Conservation (phyloP, 2,888 invertebrate genomes). For the Argyresthia goedartella region DNA sequence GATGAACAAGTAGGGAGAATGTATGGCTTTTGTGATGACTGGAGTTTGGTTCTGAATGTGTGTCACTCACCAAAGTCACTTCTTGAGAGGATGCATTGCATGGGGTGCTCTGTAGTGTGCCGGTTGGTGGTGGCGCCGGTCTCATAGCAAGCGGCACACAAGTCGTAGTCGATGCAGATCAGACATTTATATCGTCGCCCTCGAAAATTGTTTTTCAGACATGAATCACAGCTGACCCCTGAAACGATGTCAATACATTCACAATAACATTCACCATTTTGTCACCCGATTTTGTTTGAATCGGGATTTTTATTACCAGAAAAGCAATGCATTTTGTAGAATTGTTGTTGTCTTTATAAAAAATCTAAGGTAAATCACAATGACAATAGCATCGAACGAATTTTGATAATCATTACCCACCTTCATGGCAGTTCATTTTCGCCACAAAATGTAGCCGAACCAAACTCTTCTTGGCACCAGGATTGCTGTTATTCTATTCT, state of each 20-base stretch:
- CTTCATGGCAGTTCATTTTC: slow-evolving; percentile 96
- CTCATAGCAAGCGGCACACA: slow-evolving; percentile 97
- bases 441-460: slow-evolving; percentile 59
- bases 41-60: too few species aligned
- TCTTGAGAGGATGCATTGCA: slow-evolving; percentile 98
- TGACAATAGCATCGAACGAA: slow-evolving; percentile 65
- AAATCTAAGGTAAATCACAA: slow-evolving; percentile 43
- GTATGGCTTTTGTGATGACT: too few species aligned
- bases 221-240: slow-evolving; percentile 99
- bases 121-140: slow-evolving; percentile 90
- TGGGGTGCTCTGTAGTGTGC: slow-evolving; percentile 96
- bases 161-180: slow-evolving; percentile 98
- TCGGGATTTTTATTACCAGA: not conserved
- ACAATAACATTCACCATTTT: slow-evolving; percentile 23
- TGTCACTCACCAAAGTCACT: slow-evolving; percentile 88
- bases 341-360: slow-evolving; percentile 3
- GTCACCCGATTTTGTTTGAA: too few species aligned
- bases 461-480: slow-evolving; percentile 61
- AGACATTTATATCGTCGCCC: slow-evolving; percentile 99
- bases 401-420: slow-evolving; percentile 78
- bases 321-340: not conserved
- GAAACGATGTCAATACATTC: slow-evolving; percentile 48
- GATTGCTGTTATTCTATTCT: slow-evolving; percentile 57
- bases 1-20: too few species aligned
- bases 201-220: slow-evolving; percentile 97